These are phyloP conservation scores for Parotia lawesii DNA, from an alignment of 2,113 vertebrate genomes.

Conservation along the genomic window DNA sequence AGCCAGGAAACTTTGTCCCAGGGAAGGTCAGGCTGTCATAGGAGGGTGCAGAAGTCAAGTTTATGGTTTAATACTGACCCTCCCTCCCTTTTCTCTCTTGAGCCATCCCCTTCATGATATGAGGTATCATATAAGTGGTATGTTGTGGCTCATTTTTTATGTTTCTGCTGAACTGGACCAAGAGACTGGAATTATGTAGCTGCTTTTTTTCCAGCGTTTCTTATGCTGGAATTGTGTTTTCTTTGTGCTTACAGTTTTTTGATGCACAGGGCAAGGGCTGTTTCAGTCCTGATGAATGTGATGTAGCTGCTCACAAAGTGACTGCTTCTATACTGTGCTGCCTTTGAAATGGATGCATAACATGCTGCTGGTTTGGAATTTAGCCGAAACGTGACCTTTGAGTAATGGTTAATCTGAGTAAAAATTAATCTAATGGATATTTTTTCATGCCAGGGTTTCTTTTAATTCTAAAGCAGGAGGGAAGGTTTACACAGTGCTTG, in stretches of 20 bases:
- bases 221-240: not conserved
- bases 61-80: not conserved
- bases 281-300: not conserved
- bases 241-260: not conserved
- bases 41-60: not conserved
- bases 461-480: not conserved
- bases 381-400: not conserved
- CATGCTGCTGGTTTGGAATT: not conserved
- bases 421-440: not conserved
- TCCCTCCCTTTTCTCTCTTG: not conserved
- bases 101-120: not conserved
- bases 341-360: not conserved
- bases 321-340: not conserved
- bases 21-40: not conserved
- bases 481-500: not conserved
- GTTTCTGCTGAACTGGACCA: not conserved
- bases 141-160: not conserved
- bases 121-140: not conserved
- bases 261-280: not conserved
- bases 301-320: not conserved
- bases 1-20: fast-evolving
- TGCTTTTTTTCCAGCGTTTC: not conserved
- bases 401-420: not conserved
- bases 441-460: not conserved
- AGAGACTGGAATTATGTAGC: not conserved